phyloP scores from a whole-genome alignment of 2,797 vertebrate genomes.

The Anguilla marmorata region DNA sequence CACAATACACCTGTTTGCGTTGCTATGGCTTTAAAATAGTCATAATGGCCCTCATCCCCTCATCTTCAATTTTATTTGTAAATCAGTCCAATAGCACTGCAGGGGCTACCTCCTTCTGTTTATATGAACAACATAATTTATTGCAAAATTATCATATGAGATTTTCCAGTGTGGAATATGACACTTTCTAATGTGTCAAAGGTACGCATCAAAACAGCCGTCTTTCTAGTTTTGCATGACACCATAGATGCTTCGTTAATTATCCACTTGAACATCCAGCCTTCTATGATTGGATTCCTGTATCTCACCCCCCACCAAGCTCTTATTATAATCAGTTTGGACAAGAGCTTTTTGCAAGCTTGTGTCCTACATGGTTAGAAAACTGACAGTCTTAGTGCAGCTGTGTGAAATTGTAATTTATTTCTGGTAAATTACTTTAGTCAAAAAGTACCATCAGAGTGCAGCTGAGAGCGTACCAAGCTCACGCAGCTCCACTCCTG shows the following conservation, averaged over 20 bases:
- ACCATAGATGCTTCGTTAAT: neutral
- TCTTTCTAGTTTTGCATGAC: neutral
- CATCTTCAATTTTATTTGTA: neutral
- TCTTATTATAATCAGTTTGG: neutral
- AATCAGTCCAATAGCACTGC: neutral
- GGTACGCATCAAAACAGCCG: neutral
- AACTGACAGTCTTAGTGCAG: neutral
- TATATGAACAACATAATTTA: neutral
- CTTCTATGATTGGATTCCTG: neutral
- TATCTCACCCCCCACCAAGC: neutral
- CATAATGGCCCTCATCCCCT: neutral
- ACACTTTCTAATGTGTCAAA: neutral
- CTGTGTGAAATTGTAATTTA: neutral
- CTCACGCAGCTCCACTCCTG: neutral
- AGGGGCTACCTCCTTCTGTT: neutral
- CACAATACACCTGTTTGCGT: neutral
- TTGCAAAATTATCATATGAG: neutral
- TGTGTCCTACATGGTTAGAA: neutral
- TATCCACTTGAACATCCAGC: neutral
- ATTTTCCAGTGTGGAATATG: neutral
- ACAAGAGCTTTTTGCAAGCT: neutral
- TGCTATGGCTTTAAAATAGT: neutral
- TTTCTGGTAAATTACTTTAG: neutral
- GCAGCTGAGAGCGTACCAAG: neutral
- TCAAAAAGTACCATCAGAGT: neutral